These are phyloP conservation scores for Cataglyphis altisquamis DNA, from an alignment of 2,888 invertebrate species.

Conservation along the genomic window DNA sequence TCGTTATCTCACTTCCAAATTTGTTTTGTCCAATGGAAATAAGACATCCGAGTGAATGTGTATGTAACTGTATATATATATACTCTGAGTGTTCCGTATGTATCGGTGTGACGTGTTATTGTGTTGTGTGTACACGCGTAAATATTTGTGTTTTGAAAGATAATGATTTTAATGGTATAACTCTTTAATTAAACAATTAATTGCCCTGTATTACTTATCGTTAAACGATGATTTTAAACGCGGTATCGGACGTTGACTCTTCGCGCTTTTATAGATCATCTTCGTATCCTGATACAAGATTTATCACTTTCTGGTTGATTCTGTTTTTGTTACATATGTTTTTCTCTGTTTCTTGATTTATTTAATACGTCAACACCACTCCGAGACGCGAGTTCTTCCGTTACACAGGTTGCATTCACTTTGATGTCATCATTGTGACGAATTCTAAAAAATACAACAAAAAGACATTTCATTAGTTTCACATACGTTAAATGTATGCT, in stretches of 20 bases:
- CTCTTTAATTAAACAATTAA: conserved; percentile 85
- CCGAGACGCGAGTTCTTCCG: conserved; percentile 89
- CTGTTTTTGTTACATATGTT: conserved; percentile 87
- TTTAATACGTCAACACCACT: conserved; percentile 89
- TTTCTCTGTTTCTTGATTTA: conserved; percentile 81
- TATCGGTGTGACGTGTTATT: conserved; percentile 38
- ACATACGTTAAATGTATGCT: not conserved
- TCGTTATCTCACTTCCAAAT: conserved; percentile 60
- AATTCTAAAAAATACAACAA: conserved; percentile 91
- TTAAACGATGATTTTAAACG: conserved; percentile 85
- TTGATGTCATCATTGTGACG: conserved; percentile 99
- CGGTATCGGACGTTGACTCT: conserved; percentile 85
- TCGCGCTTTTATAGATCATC: conserved; percentile 83
- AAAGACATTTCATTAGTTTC: conserved; percentile 20
- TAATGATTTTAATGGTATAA: conserved; percentile 82
- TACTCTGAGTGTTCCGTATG: conserved; percentile 54
- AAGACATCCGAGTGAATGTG: conserved; percentile 62
- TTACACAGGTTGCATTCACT: conserved; percentile 92
- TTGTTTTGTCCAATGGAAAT: conserved; percentile 68
- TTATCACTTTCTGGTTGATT: conserved; percentile 88
- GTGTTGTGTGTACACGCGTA: conserved; percentile 56
- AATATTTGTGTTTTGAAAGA: conserved; percentile 75
- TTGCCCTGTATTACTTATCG: conserved; percentile 85
- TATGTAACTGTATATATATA: conserved; percentile 55
- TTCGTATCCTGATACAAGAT: conserved; percentile 85